phyloP scores from a whole-genome alignment of 2,797 vertebrate species.

The Chrosomus eos region DNA sequence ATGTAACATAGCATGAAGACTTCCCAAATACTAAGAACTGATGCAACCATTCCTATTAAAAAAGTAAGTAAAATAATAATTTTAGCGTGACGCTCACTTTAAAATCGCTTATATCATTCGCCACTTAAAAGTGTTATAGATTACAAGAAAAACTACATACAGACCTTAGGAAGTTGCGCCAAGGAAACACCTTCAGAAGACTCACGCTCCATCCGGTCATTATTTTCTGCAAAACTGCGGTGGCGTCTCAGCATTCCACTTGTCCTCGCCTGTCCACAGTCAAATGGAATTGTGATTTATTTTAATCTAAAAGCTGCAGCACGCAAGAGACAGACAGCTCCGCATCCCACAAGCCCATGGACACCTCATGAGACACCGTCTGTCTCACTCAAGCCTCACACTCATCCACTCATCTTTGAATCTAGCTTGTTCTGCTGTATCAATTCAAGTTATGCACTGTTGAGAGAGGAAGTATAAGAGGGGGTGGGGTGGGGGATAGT shows the following conservation, averaged over 20 bases:
- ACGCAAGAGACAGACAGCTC: neutral
- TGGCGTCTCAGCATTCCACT: neutral
- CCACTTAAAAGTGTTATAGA: neutral
- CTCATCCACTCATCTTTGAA: neutral
- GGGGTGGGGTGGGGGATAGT: neutral
- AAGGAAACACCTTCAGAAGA: conserved; percentile 21
- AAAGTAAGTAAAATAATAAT: neutral
- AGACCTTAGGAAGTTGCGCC: conserved; percentile 27
- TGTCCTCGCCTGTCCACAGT: neutral
- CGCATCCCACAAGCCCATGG: neutral
- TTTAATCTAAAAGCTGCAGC: neutral
- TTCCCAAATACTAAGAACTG: neutral
- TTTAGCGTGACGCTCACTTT: neutral
- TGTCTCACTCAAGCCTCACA: conserved; percentile 1
- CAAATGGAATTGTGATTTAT: neutral
- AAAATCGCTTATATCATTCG: neutral
- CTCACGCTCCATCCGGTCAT: conserved; percentile 16
- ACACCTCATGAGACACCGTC: neutral
- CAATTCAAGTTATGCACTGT: neutral
- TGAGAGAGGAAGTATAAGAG: neutral
- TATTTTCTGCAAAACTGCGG: neutral
- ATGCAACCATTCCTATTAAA: neutral
- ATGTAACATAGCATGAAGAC: neutral
- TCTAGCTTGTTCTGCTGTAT: conserved; percentile 20
- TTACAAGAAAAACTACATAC: neutral